Base-by-base conservation (phyloP, 1,140 invertebrate species). In the Manduca sexta region DNA sequence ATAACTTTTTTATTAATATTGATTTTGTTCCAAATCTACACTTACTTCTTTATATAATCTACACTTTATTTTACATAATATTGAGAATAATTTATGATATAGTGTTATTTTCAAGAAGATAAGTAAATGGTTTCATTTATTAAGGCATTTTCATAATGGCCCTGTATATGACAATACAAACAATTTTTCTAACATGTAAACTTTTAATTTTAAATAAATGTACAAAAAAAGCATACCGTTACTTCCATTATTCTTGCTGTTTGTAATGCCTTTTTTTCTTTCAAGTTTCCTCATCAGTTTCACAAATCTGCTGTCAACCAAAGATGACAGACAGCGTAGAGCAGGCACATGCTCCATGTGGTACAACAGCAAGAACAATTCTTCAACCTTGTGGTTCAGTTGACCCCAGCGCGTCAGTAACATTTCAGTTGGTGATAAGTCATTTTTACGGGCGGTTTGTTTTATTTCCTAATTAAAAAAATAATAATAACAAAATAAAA, bases 361-460 rank as follows among this genome's bases (percentile, higher is more conserved):
- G 40, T 80, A 91, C 2, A 94, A 85, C 14, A 93, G 68, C 1
- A 91, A 83, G 74, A 95, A 96, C 4, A 97, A 77, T 74, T 95
- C 92, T 38, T 90, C 74, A 1, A 95, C 89, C 12, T 91, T 92
- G 59, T 95, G 94, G 81, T 96, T 96, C 46, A 91, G 88, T 58
- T 92, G 89, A 4, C 93, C 92, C 94, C 94, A 97, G 41, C 89
- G 77, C 26, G 87, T 90, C 13, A 97, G 82, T 3, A 97, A 86
- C 62, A 92, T 89, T 60, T 93, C 89, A 0, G 93, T 91, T 0
- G 94, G 93, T 50, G 94, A 93, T 18, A 85, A 83, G 18, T 89
- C 88, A 26, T 88, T 86, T 2, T 71, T 46, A 3, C 64, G 66
- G 12, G 86, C 73, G 37, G 63, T 74, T 53, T 84, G 83, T 62